These are phyloP conservation scores for Brachyhypopomus occidentalis DNA, from an alignment of 2,113 vertebrate genomes.

Conservation along the genomic window DNA sequence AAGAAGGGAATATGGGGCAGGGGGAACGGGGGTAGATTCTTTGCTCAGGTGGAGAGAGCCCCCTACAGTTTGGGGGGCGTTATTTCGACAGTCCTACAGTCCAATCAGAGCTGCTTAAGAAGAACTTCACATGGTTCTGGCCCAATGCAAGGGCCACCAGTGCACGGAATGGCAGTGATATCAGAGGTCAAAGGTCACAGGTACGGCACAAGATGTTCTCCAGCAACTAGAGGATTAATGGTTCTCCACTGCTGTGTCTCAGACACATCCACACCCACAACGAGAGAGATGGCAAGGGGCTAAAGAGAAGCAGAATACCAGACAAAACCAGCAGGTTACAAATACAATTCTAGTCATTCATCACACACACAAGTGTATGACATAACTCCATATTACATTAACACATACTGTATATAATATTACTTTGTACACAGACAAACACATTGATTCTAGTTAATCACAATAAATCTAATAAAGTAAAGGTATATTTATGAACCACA, in stretches of 20 bases:
- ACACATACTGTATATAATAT: too few relatives aligned
- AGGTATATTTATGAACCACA: too few relatives aligned
- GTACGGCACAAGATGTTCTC: neutral
- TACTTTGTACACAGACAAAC: too few relatives aligned
- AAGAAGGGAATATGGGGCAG: constrained; percentile 32
- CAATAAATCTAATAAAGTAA: too few relatives aligned
- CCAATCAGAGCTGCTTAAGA: constrained; percentile 61
- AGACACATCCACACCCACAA: neutral
- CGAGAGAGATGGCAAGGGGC: neutral
- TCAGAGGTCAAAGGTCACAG: constrained; percentile 8
- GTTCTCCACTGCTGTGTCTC: neutral
- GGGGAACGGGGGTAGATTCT: constrained; percentile 16
- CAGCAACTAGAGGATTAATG: neutral
- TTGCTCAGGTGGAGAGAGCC: constrained; percentile 34
- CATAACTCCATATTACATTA: too few relatives aligned
- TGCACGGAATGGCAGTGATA: constrained; percentile 38
- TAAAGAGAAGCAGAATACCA: neutral
- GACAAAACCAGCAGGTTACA: neutral
- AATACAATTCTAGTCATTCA: neutral
- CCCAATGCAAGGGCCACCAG: constrained; percentile 38
- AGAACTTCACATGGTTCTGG: constrained; percentile 80
- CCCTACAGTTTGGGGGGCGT: constrained; percentile 66
- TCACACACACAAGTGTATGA: too few relatives aligned
- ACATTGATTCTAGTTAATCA: too few relatives aligned
- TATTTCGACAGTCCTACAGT: constrained; percentile 69